Evolutionary conservation across 2,888 invertebrate genomes (phyloP), one percentile per base, ranked within the genome.

Genomic region (Cacoxenus indagator): DNA sequence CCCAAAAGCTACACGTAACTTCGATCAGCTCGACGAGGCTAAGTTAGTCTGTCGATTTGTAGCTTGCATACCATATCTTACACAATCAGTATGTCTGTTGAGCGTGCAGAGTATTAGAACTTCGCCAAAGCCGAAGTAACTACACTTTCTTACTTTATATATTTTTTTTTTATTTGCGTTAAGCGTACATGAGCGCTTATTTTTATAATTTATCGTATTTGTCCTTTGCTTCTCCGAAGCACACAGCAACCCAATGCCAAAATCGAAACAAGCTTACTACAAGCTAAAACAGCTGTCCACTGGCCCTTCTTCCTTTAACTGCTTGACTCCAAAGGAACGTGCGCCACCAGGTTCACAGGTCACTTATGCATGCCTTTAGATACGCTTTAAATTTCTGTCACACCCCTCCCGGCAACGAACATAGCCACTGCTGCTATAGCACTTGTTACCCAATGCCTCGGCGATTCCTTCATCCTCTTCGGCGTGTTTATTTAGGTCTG

Each of bases 401-500:
- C 43, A 11, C n/a, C 43, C 43, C n/a, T n/a, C n/a, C 19, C 51
- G 11, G 14, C 29, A 27, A 24, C 29, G 67, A 64, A 72, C 59
- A 17, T 37, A 67, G 26, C 59, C 19, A n/a, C 31, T 11, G 14
- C 55, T n/a, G n/a, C 55, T 26, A 43, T 51, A 57, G 9, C 29
- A 17, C 43, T 24, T n/a, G n/a, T 9, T 9, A 14, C 22, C 64
- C 67, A 4, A 14, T 68, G 17, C 55, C n/a, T 26, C 62, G 65
- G 70, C 67, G 73, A 67, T 70, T 73, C 70, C 69, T 73, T 69
- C 68, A 70, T 69, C 67, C 70, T 68, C 17, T 11, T 14, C 26
- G 48, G 70, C 68, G 54, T 81, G 81, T 81, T 81, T 81, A 81
- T 82, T 81, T 81, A 81, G 81, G 81, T 83, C 83, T 78, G 80